Percentiles rank a stretch among this genome's conserved stretches.
phyloP scores from a whole-genome alignment of 37 sponge, comb jelly and placozoan species.

The Aplysina aerophoba region DNA sequence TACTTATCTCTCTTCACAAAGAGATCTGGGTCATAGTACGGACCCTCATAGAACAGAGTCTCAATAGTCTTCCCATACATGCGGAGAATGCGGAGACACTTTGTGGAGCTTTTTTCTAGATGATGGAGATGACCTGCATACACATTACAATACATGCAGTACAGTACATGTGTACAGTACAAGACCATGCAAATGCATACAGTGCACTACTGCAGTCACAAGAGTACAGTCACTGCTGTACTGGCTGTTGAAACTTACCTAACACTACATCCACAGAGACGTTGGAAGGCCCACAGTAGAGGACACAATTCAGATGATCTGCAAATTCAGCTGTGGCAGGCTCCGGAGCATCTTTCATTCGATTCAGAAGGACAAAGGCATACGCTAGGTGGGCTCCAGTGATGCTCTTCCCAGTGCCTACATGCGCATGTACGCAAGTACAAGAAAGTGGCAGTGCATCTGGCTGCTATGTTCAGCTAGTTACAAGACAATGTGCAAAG shows the following conservation, averaged over 20 bases:
- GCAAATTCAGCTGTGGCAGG: neutral
- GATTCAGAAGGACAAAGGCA: slow-evolving; percentile 27
- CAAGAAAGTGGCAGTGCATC: neutral
- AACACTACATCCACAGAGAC: slow-evolving; percentile 55
- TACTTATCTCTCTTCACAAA: too few relatives aligned
- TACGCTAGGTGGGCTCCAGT: slow-evolving; percentile 57
- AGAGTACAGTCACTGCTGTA: too few relatives aligned
- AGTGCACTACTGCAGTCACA: too few relatives aligned
- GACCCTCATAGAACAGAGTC: slow-evolving; percentile 27
- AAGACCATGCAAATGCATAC: too few relatives aligned
- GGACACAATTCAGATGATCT: slow-evolving; percentile 13
- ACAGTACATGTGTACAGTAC: too few relatives aligned
- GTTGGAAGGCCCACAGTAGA: slow-evolving; percentile 60
- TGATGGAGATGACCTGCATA: too few relatives aligned
- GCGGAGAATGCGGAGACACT: neutral
- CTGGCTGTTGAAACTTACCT: slow-evolving; percentile 24
- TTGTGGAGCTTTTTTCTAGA: too few relatives aligned
- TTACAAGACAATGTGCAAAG: too few relatives aligned
- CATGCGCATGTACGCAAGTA: too few relatives aligned
- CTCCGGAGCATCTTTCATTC: too few relatives aligned
- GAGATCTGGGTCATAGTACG: slow-evolving; percentile 2
- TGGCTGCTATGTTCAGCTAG: too few relatives aligned
- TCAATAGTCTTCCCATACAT: slow-evolving; percentile 39
- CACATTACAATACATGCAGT: too few relatives aligned
- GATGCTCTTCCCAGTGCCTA: slow-evolving; percentile 59